Percentiles rank a stretch among this genome's conserved stretches.
Evolutionary conservation across 1,140 invertebrate genomes (phyloP).

Genomic region (Trachelipus rathkii): DNA sequence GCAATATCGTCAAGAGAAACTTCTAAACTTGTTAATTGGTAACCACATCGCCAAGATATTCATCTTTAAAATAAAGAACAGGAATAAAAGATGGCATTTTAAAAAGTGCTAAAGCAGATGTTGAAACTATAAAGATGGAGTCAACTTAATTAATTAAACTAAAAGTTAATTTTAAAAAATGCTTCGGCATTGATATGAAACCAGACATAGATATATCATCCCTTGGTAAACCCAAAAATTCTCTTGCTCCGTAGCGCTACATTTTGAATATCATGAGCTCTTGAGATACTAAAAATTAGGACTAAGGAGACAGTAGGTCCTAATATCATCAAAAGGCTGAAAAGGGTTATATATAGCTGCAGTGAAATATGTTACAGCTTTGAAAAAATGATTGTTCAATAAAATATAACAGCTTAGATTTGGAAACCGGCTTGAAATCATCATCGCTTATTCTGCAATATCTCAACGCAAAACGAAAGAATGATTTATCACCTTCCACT

Average conservation of each 20-base stretch:
- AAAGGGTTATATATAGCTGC: constrained; percentile 52
- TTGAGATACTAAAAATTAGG: constrained; percentile 50
- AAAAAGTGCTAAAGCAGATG: constrained; percentile 49
- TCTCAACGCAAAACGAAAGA: not conserved
- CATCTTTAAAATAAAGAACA: constrained; percentile 53
- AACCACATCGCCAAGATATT: constrained; percentile 39
- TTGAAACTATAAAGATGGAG: constrained; percentile 52
- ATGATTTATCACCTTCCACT: constrained; percentile 29
- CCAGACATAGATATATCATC: constrained; percentile 41
- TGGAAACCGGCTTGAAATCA: constrained; percentile 55
- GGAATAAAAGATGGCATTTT: constrained; percentile 54
- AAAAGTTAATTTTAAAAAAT: constrained; percentile 54
- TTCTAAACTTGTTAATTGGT: too few species aligned
- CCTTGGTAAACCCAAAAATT: not conserved
- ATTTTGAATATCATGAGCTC: not conserved
- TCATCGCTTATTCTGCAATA: constrained; percentile 23
- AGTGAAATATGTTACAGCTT: constrained; percentile 53
- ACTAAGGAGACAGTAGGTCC: constrained; percentile 52
- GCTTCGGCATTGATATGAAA: constrained; percentile 62
- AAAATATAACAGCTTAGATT: constrained; percentile 56
- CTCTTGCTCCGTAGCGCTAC: too few species aligned
- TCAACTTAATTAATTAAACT: constrained; percentile 52
- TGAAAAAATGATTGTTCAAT: constrained; percentile 55
- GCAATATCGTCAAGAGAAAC: constrained; percentile 17
- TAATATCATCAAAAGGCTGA: constrained; percentile 49